phyloP scores from a whole-genome alignment of 2,888 invertebrate species.

The Beris chalybata region DNA sequence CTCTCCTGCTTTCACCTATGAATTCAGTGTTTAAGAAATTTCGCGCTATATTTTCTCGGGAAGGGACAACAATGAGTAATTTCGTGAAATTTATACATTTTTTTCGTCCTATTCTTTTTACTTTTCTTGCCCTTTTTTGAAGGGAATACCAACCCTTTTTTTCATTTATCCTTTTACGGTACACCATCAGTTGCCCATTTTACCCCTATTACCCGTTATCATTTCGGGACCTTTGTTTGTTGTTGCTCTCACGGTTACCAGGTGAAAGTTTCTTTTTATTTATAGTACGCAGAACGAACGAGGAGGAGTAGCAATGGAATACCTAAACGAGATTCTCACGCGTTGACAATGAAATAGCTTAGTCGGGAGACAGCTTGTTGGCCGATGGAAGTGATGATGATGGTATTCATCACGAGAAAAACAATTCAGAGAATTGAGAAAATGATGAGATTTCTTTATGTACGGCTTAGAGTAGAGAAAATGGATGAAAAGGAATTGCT shows the following conservation, averaged over 20 bases:
- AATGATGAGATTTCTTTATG: too few species aligned
- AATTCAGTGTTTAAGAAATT: background rate
- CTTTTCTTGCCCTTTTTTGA: background rate
- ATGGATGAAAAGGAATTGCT: too few species aligned
- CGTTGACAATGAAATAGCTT: too few species aligned
- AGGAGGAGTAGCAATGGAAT: too few species aligned
- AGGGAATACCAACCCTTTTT: background rate
- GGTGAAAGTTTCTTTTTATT: conserved; percentile 1
- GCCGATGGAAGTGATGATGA: too few species aligned
- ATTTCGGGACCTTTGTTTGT: background rate
- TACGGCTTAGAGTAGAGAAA: too few species aligned
- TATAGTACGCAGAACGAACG: too few species aligned
- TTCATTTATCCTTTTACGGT: background rate
- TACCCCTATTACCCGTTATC: conserved; percentile 1
- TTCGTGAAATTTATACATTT: background rate
- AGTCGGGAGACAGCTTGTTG: too few species aligned
- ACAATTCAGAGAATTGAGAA: too few species aligned
- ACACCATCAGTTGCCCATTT: background rate
- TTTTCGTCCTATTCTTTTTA: background rate
- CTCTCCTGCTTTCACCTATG: background rate
- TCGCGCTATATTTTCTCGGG: background rate
- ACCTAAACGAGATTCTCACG: too few species aligned
- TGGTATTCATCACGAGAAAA: too few species aligned
- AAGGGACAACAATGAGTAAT: conserved; percentile 4
- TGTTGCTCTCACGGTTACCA: background rate